phyloP scores from a whole-genome alignment of 2,113 vertebrate species.

The Bubo blakistoni region DNA sequence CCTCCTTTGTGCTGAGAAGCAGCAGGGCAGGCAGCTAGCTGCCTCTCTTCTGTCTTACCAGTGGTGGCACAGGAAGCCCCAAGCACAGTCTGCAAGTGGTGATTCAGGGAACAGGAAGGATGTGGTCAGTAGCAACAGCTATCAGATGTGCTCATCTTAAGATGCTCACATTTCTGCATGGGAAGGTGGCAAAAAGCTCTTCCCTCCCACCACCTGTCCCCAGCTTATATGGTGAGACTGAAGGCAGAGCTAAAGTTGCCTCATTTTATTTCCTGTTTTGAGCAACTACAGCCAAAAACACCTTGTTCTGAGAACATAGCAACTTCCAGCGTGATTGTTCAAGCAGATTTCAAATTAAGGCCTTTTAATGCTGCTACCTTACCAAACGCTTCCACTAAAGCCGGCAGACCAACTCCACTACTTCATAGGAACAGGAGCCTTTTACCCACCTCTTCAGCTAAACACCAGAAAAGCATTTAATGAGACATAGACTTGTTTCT shows the following conservation, averaged over 20 bases:
- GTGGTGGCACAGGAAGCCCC: background rate
- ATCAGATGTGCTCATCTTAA: background rate
- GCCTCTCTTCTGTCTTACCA: background rate
- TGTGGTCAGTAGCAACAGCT: background rate
- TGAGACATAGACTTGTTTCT: background rate
- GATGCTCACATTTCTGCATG: background rate
- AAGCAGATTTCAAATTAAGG: background rate
- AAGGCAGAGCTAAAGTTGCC: background rate
- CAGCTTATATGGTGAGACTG: background rate
- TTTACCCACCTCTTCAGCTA: background rate
- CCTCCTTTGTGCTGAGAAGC: background rate
- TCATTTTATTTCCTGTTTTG: background rate
- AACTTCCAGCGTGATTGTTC: background rate
- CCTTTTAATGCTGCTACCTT: background rate
- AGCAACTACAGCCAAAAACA: background rate
- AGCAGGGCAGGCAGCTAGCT: background rate
- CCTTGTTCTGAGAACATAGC: background rate
- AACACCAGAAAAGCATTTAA: background rate
- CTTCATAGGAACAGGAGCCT: background rate
- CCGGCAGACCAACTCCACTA: background rate
- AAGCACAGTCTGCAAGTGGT: background rate
- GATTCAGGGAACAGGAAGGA: background rate
- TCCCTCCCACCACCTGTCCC: background rate
- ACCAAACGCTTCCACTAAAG: background rate
- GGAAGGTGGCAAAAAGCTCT: background rate